Percentiles rank a stretch among this genome's conserved stretches.
Evolutionary conservation across 2,797 vertebrate species (phyloP).

Genomic region (Columba guinea): DNA sequence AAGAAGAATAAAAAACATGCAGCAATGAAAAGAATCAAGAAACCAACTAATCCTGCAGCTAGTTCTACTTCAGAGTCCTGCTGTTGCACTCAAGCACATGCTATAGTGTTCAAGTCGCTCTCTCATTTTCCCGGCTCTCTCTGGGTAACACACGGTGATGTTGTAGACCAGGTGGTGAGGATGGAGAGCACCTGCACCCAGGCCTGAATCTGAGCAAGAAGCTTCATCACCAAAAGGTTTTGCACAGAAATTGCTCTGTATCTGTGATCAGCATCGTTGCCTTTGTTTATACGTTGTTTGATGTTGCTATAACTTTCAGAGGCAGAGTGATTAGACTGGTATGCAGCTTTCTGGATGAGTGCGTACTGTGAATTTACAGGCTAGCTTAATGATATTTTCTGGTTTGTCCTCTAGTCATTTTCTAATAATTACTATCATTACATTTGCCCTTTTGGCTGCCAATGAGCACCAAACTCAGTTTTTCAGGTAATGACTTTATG

Average conservation of each 20-base stretch:
- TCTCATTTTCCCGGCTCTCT: background rate
- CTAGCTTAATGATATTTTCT: background rate
- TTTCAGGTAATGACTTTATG: background rate
- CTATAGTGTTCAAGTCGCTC: background rate
- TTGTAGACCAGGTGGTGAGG: background rate
- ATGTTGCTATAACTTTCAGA: background rate
- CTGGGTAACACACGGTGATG: background rate
- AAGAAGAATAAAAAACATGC: background rate
- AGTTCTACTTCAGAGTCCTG: background rate
- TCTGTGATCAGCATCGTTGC: background rate
- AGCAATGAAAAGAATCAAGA: background rate
- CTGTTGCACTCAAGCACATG: background rate
- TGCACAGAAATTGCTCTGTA: rapidly evolving
- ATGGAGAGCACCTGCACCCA: background rate
- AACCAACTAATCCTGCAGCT: background rate
- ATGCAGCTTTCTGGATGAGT: background rate
- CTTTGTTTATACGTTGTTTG: background rate
- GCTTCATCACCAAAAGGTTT: background rate
- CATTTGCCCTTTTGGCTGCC: background rate
- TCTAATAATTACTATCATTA: background rate
- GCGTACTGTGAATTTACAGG: background rate
- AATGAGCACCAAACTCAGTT: background rate
- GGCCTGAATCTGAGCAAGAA: background rate
- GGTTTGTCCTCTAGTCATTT: background rate
- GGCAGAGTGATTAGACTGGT: background rate